These are phyloP conservation scores for Micronisus gabar DNA, from an alignment of 2,113 vertebrate species.

Conservation along the genomic window DNA sequence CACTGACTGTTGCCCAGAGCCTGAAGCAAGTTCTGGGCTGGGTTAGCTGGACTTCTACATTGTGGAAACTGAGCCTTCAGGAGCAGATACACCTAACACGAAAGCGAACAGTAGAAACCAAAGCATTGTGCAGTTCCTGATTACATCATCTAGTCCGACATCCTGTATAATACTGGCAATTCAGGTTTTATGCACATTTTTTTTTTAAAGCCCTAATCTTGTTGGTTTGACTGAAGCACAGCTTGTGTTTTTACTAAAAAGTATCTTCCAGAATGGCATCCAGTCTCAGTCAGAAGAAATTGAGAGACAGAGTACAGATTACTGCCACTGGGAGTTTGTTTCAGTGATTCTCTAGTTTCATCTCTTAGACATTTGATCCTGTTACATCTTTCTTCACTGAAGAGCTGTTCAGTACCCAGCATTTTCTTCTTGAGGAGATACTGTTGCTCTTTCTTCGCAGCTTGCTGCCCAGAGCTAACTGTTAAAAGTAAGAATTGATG, in stretches of 20 bases:
- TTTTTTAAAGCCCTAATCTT: background rate
- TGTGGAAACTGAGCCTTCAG: background rate
- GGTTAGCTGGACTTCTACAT: background rate
- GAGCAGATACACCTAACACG: background rate
- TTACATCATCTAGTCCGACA: background rate
- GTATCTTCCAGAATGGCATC: background rate
- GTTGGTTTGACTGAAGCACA: background rate
- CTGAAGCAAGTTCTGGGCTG: background rate
- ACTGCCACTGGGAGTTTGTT: background rate
- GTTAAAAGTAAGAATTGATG: background rate
- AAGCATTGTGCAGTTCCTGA: background rate
- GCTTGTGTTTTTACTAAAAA: background rate
- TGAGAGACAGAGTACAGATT: background rate
- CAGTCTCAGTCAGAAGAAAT: background rate
- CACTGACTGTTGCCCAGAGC: background rate
- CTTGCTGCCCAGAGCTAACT: background rate
- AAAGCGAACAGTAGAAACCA: background rate
- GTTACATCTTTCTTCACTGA: background rate
- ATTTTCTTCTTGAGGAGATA: background rate
- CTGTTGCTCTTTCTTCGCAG: background rate
- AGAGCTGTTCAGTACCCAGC: background rate
- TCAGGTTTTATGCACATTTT: background rate
- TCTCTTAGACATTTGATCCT: background rate
- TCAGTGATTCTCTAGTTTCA: background rate
- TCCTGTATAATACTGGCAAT: background rate